Evolutionary conservation across 1,140 invertebrate species (phyloP).

Genomic region (Tetramorium parvispinum): DNA sequence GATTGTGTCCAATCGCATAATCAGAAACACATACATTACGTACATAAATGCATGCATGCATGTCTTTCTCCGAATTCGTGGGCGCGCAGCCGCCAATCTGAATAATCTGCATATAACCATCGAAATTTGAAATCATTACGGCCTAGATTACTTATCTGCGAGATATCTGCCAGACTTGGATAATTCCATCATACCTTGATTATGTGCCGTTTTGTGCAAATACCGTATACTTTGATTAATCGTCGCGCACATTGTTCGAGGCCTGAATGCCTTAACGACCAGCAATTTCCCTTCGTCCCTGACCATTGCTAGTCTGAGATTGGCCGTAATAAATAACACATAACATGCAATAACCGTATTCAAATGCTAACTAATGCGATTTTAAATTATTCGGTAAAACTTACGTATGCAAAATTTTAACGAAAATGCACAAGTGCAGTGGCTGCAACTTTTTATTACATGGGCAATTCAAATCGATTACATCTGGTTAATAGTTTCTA

Average conservation of each 20-base stretch:
- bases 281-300: conserved; percentile 30
- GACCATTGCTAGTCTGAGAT: conserved; percentile 18
- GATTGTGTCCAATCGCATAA: conserved; percentile 15
- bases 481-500: neutral
- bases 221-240: conserved; percentile 49
- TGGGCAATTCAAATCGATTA: neutral
- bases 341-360: conserved; percentile 28
- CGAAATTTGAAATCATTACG: conserved; percentile 48
- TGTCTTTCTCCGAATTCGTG: neutral
- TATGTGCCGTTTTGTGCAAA: conserved; percentile 48
- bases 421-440: neutral
- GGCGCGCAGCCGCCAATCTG: conserved; percentile 17
- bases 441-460: neutral
- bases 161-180: conserved; percentile 4
- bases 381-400: conserved; percentile 1
- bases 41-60: neutral
- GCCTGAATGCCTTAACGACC: conserved; percentile 7
- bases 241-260: conserved; percentile 29
- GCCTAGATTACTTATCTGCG: conserved; percentile 45
- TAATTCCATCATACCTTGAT: conserved; percentile 32
- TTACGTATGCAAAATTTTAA: neutral
- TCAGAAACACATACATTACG: conserved; percentile 3
- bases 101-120: conserved; percentile 51
- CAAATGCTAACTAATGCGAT: neutral
- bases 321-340: conserved; percentile 21